These are phyloP conservation scores for Siderastrea siderea DNA, from an alignment of 92 coral and sea anemone species.

Conservation along the genomic window DNA sequence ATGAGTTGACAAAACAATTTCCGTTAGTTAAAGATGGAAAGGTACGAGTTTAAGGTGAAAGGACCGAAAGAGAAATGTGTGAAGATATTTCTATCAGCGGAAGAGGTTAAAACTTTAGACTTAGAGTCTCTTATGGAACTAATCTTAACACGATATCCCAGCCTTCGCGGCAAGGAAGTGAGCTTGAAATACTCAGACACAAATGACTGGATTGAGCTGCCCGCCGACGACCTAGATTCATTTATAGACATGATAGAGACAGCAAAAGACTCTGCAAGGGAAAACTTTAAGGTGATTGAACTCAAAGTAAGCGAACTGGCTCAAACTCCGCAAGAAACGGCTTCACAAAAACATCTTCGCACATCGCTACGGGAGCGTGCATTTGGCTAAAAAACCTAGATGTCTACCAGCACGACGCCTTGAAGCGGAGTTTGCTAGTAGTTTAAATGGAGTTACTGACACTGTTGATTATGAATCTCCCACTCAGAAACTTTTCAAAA, in stretches of 20 bases:
- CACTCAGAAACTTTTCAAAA: conserved; percentile 56
- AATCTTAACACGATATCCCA: conserved; percentile 27
- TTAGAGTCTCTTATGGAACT: not conserved
- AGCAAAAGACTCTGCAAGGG: not conserved
- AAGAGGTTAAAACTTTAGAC: conserved; percentile 44
- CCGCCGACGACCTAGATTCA: conserved; percentile 43
- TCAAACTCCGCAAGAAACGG: conserved; percentile 4
- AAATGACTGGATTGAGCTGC: no score
- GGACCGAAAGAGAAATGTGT: conserved; percentile 50
- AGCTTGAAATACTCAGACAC: no score
- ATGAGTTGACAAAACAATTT: no score
- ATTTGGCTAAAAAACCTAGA: conserved; percentile 16
- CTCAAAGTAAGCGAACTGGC: conserved; percentile 34
- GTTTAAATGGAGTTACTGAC: not conserved
- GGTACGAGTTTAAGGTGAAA: not conserved
- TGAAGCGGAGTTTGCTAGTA: conserved; percentile 7
- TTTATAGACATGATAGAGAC: conserved; percentile 46
- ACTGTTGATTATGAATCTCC: conserved; percentile 11
- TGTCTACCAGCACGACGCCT: conserved; percentile 11
- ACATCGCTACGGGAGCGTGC: conserved; percentile 29
- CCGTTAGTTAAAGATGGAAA: not conserved
- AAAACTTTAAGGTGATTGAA: conserved; percentile 12
- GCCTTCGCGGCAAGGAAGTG: conserved; percentile 49
- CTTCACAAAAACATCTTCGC: conserved; percentile 26
- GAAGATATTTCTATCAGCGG: conserved; percentile 22